These are phyloP conservation scores for Camelus dromedarius DNA, from an alignment of 2,113 vertebrate genomes.

Conservation along the genomic window DNA sequence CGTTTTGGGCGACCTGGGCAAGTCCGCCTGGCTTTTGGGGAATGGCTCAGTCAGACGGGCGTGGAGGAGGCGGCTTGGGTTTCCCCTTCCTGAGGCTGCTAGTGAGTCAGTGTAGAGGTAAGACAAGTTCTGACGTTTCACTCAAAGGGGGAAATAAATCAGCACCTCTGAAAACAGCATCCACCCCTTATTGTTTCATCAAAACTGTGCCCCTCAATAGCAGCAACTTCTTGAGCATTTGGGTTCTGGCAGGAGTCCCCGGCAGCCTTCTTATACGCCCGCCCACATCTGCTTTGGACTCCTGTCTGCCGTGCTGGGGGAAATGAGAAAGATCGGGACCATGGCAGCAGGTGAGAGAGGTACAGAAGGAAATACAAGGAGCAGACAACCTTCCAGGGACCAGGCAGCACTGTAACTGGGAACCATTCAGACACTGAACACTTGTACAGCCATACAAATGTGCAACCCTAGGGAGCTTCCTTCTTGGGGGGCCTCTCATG, in stretches of 20 bases:
- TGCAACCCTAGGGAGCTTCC: background rate
- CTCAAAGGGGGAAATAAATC: background rate
- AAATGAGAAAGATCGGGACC: background rate
- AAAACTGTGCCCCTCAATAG: background rate
- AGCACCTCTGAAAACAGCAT: conserved; percentile 5
- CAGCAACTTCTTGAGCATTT: background rate
- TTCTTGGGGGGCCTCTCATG: background rate
- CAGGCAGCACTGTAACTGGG: background rate
- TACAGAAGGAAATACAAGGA: background rate
- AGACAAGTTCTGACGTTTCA: conserved; percentile 7
- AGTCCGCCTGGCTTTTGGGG: background rate
- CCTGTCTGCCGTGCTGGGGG: background rate
- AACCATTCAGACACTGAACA: background rate
- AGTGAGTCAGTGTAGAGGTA: background rate
- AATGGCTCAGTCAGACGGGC: background rate
- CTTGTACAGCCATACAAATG: background rate
- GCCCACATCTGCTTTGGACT: background rate
- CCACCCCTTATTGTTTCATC: background rate
- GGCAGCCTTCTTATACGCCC: background rate
- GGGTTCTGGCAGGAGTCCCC: background rate
- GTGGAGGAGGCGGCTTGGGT: background rate
- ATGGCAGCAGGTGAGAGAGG: background rate
- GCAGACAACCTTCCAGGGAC: background rate
- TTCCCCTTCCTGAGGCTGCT: background rate
- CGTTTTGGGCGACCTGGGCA: background rate